phyloP scores from a whole-genome alignment of 2,888 invertebrate genomes.

The Polymixis lichenea region DNA sequence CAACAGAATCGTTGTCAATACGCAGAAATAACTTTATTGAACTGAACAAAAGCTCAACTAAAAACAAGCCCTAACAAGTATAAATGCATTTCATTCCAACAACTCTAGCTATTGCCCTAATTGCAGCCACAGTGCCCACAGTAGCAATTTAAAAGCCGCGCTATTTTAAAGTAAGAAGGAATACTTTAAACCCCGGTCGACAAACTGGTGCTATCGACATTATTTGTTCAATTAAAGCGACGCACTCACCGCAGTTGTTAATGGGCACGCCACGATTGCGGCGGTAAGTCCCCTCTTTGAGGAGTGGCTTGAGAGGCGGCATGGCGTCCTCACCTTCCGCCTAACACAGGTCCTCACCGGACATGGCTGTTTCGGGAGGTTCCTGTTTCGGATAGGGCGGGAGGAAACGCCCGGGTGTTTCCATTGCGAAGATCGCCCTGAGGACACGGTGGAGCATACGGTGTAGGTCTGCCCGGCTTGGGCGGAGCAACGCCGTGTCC shows the following conservation, averaged over 20 bases:
- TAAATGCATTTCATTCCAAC: slow-evolving; percentile 4
- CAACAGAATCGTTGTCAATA: slow-evolving; percentile 13
- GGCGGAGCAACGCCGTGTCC: too few species aligned
- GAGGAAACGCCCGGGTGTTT: too few species aligned
- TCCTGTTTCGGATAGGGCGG: too few species aligned
- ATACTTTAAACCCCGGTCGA: slow-evolving; percentile 30
- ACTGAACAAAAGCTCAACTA: slow-evolving; percentile 16
- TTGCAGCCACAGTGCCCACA: slow-evolving; percentile 25
- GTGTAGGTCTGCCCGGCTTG: too few species aligned
- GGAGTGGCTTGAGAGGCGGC: too few species aligned
- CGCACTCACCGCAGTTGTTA: slow-evolving; percentile 25
- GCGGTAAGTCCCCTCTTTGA: too few species aligned
- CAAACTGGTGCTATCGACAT: slow-evolving; percentile 24
- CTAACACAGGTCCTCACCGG: too few species aligned
- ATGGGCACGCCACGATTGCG: too few species aligned
- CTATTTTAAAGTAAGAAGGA: slow-evolving; percentile 5
- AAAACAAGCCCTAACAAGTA: slow-evolving; percentile 15
- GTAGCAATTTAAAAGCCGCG: slow-evolving; percentile 25
- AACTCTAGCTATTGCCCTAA: slow-evolving; percentile 22
- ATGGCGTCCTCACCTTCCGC: too few species aligned
- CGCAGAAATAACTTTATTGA: neutral
- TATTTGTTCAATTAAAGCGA: slow-evolving; percentile 50
- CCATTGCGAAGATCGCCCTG: too few species aligned
- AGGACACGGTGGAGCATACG: too few species aligned
- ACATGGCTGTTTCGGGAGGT: too few species aligned